Evolutionary conservation across 2,797 vertebrate genomes (phyloP), one percentile per base, ranked within the genome.

Genomic region (Sphaeramia orbicularis): DNA sequence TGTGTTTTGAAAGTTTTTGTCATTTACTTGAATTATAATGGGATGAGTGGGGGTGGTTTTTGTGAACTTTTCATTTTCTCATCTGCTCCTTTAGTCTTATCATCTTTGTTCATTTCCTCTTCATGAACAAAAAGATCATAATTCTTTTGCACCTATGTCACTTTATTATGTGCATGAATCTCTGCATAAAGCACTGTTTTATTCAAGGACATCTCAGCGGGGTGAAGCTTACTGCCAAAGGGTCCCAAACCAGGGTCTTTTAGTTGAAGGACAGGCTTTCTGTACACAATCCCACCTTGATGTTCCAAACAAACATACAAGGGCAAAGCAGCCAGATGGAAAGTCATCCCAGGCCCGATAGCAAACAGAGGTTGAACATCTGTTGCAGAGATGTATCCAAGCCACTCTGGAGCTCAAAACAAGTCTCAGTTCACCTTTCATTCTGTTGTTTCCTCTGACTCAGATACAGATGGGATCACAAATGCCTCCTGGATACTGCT

Each of bases 131-230:
- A 35, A 35, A 35, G 1, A 35, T 27, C 24, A 9, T 9, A 35
- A 35, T 35, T 35, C 32, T 35, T 35, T 35, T 35, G 30, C 9
- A 10, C 7, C 7, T 10, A 7, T 12, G 36, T 32, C 41, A 21
- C 38, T 64, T 56, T 16, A 30, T 36, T 47, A 56, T 35, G 10
- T 48, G 36, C 21, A 8, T 10, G 45, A 40, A 72, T 62, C 60
- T 57, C 50, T n/a, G 21, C 35, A 53, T 66, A 67, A 60, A 16
- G 32, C 37, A 49, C 41, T 38, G 30, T 78, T 66, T 62, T 66
- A 57, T 67, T 86, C 78, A 88, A 85, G 83, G 84, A 84, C 85
- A 65, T 60, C 62, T 65, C 74, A 78, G 78, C 43, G 4, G 77
- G 73, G 58, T 30, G 58, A 65, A 14, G 14, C 47, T 51, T 8